Percentiles rank a stretch among this genome's conserved stretches.
Conservation (phyloP, 2,888 invertebrate genomes). For the Escarpia spicata region DNA sequence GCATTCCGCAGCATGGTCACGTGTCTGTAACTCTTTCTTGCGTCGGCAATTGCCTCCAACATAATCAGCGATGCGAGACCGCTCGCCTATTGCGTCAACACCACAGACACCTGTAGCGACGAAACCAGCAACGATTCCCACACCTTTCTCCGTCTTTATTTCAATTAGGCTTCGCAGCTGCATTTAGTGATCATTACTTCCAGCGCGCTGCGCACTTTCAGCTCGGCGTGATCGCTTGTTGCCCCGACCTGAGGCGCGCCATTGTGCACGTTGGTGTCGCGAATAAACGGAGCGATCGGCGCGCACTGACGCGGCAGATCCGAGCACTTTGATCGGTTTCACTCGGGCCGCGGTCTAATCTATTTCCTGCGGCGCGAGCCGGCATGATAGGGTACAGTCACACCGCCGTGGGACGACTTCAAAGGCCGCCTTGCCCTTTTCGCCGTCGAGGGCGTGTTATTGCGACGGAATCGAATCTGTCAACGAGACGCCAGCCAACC, state of each 20-base stretch:
- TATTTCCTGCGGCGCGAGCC: neutral
- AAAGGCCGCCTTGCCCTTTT: constrained; percentile 6
- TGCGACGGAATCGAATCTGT: constrained; percentile 13
- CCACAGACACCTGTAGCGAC: neutral
- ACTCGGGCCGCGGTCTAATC: constrained; percentile 4
- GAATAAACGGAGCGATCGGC: neutral
- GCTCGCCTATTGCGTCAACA: neutral
- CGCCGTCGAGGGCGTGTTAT: neutral
- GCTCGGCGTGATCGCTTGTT: neutral
- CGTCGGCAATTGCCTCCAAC: neutral
- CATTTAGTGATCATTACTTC: constrained; percentile 6
- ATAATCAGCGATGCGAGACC: neutral
- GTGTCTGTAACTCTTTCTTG: neutral
- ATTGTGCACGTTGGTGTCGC: neutral
- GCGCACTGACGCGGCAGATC: neutral
- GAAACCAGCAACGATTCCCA: neutral
- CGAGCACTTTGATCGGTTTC: constrained; percentile 2
- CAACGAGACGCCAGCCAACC: neutral
- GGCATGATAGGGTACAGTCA: neutral
- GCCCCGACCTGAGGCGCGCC: neutral
- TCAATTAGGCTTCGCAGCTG: constrained; percentile 7
- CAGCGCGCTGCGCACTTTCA: neutral
- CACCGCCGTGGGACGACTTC: neutral
- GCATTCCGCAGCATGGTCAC: neutral
- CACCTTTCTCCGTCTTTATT: neutral